Evolutionary conservation across 2,797 vertebrate genomes (phyloP), one percentile per base, ranked within the genome.

Genomic region (Micromesistius poutassou): DNA sequence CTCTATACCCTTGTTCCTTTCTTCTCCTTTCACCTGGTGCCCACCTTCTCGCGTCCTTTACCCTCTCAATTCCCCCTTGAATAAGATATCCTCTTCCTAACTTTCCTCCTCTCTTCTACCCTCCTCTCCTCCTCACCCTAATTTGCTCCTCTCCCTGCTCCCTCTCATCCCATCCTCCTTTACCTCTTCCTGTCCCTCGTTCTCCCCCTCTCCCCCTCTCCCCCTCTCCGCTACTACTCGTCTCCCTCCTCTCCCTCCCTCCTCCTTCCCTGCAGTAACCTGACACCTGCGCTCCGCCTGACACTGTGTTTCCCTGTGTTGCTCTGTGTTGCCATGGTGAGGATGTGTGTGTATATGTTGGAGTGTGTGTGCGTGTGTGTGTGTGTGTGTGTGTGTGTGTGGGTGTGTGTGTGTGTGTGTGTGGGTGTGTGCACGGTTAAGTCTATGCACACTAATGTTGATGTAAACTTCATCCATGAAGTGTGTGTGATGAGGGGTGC

Each of bases 271-370:
- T 79, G 83, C 86, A 86, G 88, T 93, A 95, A 95, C 84, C 92
- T 84, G 93, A 94, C 89, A 93, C 92, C 92, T 90, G 92, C 92
- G 89, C 81, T 22, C 86, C 87, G 94, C 91, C 93, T 90, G 90
- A 89, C 90, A 91, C 92, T 91, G 94, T 96, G 96, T 95, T 96
- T 96, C 92, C 77, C 92, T 95, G 91, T 97, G 95, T 96, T 97
- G 96, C 95, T 96, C 84, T 93, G 88, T 75, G 94, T 97, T 97
- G 95, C 96, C 95, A 97, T 96, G 95, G 96, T 92, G 95, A 97
- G 96, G 92, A 82, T 87, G 76, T 46, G 87, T 93, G 93, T 94
- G 93, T 94, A 8, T 55, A 38, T 13, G 22, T 25, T 7, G 28
- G 62, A 72, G 77, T 55, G 73, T 13, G 30, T 71, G 55, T 71